Base-by-base conservation (phyloP, 2,113 vertebrate genomes). In the Odocoileus hemionus region DNA sequence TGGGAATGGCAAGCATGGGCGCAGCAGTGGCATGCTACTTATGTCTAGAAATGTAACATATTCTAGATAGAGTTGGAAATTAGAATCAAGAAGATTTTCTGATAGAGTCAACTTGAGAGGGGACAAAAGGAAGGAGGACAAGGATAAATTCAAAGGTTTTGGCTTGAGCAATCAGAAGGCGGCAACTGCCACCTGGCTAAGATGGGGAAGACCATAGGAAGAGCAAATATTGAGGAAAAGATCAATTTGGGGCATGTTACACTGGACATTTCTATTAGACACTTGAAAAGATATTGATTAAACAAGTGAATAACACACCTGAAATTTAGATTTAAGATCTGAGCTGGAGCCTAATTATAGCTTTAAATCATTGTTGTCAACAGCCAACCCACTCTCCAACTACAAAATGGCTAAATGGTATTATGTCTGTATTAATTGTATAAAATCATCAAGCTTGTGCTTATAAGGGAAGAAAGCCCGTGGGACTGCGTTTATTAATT, bases 31-130 rank as follows among this genome's bases (percentile, higher is more conserved):
- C 39, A 36, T 2, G 16, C 33, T 47, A 30, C 54, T 92, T 64
- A 47, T 55, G 58, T 19, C n/a, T 64, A 58, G 3, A 21, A 25
- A 33, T 16, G 19, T 14, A 86, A 55, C 84, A 54, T 33, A 50
- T 61, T 82, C 26, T 25, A 92, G 21, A 39, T 47, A 19, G 52
- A 36, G 30, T 47, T 93, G 78, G 26, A 86, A 54, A 64, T 25
- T 10, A 86, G 6, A 82, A 64, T 70, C 23, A 82, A 61, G 45
- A 93, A 89, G 45, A 82, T 91, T 85, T 89, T 25, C 47, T 67
- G 12, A 82, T 23, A 70, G n/a, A 67, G 36, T 78, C 52, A 25
- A 52, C 3, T 39, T 76, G 47, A 16, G 30, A 3, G 45, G 28
- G 17, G 17, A 43, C 89, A 79, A 78, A 78, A 82, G 58, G n/a